Percentiles rank a stretch among this genome's conserved stretches.
Conservation (phyloP, 23 tunicate genomes). For the Aplidium turbinatum region DNA sequence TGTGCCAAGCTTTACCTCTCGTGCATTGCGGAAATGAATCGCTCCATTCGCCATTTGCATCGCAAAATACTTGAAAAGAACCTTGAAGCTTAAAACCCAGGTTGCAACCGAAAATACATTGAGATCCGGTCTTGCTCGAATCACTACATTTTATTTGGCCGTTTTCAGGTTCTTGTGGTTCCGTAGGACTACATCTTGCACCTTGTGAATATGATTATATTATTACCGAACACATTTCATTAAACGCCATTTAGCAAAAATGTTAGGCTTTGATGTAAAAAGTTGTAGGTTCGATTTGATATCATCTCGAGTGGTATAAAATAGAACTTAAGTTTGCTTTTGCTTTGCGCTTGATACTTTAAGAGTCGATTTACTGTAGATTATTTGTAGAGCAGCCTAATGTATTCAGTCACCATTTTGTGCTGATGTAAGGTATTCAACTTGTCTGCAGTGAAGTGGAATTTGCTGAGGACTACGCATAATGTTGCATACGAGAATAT, state of each 20-base stretch:
- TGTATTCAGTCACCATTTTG: too few species aligned
- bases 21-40: constrained; percentile 27
- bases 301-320: too few species aligned
- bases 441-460: too few species aligned
- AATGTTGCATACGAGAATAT: too few species aligned
- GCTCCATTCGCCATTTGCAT: constrained; percentile 53
- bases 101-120: constrained; percentile 58
- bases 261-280: too few species aligned
- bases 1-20: constrained; percentile 22
- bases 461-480: too few species aligned
- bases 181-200: constrained; percentile 33
- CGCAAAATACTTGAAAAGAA: constrained; percentile 24
- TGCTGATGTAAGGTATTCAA: too few species aligned
- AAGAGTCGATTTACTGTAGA: too few species aligned
- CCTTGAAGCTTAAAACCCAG: constrained; percentile 58
- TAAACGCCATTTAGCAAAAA: background rate
- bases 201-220: background rate
- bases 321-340: too few species aligned
- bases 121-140: constrained; percentile 37
- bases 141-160: constrained; percentile 60
- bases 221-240: background rate
- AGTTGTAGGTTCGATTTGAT: too few species aligned
- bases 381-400: too few species aligned
- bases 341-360: too few species aligned
- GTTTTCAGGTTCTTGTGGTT: constrained; percentile 32